These are phyloP conservation scores for Phalacrocorax brasilianus DNA, from an alignment of 2,113 vertebrate species.

Conservation along the genomic window DNA sequence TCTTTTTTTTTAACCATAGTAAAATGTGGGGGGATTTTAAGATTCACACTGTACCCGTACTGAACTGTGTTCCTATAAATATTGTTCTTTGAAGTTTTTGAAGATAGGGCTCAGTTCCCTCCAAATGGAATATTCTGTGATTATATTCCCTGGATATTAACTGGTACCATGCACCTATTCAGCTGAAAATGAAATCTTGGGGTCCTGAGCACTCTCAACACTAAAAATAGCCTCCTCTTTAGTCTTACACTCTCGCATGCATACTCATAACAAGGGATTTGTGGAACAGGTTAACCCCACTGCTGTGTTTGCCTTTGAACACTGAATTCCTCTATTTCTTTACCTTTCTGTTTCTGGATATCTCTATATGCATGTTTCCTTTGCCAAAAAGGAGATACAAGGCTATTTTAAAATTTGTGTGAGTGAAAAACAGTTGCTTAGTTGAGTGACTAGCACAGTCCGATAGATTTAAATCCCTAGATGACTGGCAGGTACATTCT, in stretches of 20 bases:
- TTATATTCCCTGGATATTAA: slow-evolving; percentile 1
- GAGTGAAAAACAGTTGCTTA: not conserved
- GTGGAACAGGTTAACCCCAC: not conserved
- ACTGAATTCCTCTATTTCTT: not conserved
- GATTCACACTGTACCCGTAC: not conserved
- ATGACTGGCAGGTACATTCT: not conserved
- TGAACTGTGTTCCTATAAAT: slow-evolving; percentile 23
- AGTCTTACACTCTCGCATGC: not conserved
- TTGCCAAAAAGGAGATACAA: not conserved
- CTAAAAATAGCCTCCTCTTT: slow-evolving; percentile 6
- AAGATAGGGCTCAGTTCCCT: not conserved
- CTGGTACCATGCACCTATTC: not conserved
- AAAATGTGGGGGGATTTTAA: not conserved
- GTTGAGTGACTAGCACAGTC: not conserved
- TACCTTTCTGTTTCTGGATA: not conserved
- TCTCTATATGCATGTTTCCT: not conserved
- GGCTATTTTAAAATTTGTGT: not conserved
- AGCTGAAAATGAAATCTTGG: not conserved
- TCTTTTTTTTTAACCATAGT: not conserved
- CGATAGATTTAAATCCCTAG: not conserved
- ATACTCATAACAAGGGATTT: not conserved
- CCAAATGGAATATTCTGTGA: not conserved
- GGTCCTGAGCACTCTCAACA: not conserved
- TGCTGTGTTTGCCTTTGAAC: not conserved
- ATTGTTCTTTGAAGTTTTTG: not conserved